phyloP scores from a whole-genome alignment of 2,888 invertebrate species.

The Heteropelma amictum region DNA sequence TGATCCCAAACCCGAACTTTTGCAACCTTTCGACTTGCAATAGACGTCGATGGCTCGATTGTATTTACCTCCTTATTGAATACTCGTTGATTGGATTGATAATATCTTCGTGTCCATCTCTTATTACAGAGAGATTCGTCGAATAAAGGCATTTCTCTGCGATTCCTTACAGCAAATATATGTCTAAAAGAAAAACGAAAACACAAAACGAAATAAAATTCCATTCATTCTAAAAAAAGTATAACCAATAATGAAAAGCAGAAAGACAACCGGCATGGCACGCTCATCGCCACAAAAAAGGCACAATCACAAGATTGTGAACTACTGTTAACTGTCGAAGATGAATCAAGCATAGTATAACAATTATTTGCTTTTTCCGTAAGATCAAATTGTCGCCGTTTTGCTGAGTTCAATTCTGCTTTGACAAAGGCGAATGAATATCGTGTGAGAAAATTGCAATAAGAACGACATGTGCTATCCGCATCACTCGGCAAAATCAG shows the following conservation, averaged over 20 bases:
- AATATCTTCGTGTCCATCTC: not conserved
- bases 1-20: too few relatives aligned
- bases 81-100: too few relatives aligned
- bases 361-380: not conserved
- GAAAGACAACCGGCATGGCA: constrained; percentile 36
- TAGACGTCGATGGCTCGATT: too few relatives aligned
- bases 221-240: not conserved
- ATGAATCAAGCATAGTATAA: not conserved
- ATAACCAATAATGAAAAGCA: not conserved
- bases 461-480: not conserved
- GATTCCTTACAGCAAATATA: not conserved
- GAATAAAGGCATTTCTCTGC: not conserved
- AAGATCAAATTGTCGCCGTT: not conserved
- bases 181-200: not conserved
- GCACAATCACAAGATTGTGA: constrained; percentile 32
- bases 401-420: not conserved
- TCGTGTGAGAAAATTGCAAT: not conserved
- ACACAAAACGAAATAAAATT: not conserved
- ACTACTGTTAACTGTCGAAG: not conserved
- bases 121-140: not conserved
- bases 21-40: too few relatives aligned
- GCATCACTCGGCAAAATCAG: not conserved
- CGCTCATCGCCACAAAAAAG: constrained; percentile 23
- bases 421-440: not conserved
- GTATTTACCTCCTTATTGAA: too few relatives aligned